Conservation (phyloP, 2,797 vertebrate species). For the Peromyscus melanophrys region DNA sequence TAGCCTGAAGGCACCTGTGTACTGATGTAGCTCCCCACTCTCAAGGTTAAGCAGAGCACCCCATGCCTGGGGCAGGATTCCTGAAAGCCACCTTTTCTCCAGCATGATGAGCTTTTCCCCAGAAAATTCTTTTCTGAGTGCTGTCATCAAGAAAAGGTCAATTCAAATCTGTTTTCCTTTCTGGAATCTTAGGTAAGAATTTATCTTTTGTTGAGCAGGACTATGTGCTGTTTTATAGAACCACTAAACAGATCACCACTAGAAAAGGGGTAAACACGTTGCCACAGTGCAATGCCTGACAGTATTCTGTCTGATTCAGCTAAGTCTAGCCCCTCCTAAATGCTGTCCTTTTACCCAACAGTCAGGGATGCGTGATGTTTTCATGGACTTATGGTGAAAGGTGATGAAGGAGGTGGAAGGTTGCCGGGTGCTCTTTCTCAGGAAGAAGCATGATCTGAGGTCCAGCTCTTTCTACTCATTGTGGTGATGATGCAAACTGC, state of each 20-base stretch:
- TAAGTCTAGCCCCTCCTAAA: not conserved
- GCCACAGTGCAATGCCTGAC: not conserved
- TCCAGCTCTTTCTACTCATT: not conserved
- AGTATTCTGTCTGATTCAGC: not conserved
- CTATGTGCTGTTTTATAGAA: not conserved
- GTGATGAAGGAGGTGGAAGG: not conserved
- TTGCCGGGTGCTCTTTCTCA: not conserved
- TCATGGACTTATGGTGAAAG: not conserved
- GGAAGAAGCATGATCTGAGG: not conserved
- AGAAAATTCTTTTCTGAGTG: not conserved
- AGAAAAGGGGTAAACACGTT: not conserved
- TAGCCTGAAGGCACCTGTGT: not conserved
- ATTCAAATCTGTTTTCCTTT: slow-evolving; percentile 19
- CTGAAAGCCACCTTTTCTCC: not conserved
- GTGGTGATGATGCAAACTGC: not conserved
- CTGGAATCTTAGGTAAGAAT: not conserved
- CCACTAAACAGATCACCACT: not conserved
- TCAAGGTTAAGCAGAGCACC: not conserved
- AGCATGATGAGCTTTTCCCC: not conserved
- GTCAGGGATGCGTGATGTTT: not conserved
- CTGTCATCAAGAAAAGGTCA: not conserved
- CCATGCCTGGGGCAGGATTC: not conserved
- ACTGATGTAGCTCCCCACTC: not conserved
- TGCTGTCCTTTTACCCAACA: not conserved
- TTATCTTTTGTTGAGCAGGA: not conserved